Evolutionary conservation across 2,797 vertebrate genomes (phyloP).

Genomic region (Cryptoblepharus egeriae): DNA sequence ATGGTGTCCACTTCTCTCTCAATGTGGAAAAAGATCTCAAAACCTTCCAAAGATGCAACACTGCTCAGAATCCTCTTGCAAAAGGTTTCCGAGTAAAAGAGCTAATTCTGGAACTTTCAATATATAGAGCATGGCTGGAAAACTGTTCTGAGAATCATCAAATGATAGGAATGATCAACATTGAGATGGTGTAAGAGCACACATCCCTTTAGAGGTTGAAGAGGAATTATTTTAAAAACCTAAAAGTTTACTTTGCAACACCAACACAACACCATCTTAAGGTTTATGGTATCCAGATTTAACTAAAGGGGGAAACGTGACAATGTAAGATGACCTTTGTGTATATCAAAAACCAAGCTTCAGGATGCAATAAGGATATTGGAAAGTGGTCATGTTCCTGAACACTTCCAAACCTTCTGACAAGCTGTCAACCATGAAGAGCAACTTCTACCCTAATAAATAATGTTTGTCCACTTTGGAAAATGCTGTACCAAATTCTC

Average conservation of each 20-base stretch:
- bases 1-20: not conserved
- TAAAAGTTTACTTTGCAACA: not conserved
- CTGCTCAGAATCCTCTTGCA: not conserved
- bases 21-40: not conserved
- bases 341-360: not conserved
- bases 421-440: not conserved
- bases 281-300: constrained; percentile 17
- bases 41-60: not conserved
- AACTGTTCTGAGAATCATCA: not conserved
- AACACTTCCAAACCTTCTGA: not conserved
- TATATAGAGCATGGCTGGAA: not conserved
- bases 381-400: not conserved
- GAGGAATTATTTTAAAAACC: not conserved
- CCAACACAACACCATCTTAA: constrained; percentile 23
- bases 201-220: not conserved
- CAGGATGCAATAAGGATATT: constrained; percentile 5
- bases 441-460: not conserved
- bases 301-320: not conserved
- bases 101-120: not conserved
- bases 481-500: not conserved
- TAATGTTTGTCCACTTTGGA: not conserved
- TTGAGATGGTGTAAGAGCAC: constrained; percentile 7
- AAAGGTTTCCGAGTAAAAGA: not conserved
- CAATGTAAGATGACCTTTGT: not conserved
- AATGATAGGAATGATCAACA: constrained; percentile 10